Conservation (phyloP, 2,113 vertebrate species). For the Garra rufa region DNA sequence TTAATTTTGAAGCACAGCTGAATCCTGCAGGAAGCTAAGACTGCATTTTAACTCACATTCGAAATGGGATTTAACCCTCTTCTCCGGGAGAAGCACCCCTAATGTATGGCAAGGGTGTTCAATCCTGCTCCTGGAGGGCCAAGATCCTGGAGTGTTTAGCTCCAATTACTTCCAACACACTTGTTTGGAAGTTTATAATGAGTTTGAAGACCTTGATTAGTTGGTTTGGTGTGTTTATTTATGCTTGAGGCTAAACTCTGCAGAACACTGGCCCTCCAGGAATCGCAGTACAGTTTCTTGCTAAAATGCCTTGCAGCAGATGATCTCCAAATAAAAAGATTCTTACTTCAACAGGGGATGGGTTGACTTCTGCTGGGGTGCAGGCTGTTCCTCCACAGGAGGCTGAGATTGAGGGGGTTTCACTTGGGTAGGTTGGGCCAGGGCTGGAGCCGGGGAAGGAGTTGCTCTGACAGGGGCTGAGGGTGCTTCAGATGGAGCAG, state of each 20-base stretch:
- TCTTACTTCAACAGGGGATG: conserved; percentile 98
- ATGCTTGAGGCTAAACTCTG: neutral
- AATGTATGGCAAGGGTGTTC: neutral
- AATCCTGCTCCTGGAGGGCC: neutral
- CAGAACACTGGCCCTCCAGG: neutral
- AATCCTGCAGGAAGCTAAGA: neutral
- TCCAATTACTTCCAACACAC: neutral
- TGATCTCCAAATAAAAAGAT: conserved; percentile 1
- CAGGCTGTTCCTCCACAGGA: conserved; percentile 71
- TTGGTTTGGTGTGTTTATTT: neutral
- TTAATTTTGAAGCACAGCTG: neutral
- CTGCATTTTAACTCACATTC: neutral
- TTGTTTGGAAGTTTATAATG: neutral
- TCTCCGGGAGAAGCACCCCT: neutral
- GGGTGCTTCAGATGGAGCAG: conserved; percentile 53
- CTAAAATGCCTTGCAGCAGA: neutral
- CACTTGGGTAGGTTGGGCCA: neutral
- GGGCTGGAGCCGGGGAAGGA: conserved; percentile 42
- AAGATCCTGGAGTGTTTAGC: neutral
- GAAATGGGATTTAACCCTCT: neutral
- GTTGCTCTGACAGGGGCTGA: conserved; percentile 17
- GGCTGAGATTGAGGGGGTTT: conserved; percentile 40
- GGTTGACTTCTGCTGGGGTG: conserved; percentile 71
- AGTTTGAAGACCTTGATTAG: neutral
- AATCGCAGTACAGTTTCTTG: neutral